Conservation (phyloP, 2,797 vertebrate species). For the Aulostomus chinensis region DNA sequence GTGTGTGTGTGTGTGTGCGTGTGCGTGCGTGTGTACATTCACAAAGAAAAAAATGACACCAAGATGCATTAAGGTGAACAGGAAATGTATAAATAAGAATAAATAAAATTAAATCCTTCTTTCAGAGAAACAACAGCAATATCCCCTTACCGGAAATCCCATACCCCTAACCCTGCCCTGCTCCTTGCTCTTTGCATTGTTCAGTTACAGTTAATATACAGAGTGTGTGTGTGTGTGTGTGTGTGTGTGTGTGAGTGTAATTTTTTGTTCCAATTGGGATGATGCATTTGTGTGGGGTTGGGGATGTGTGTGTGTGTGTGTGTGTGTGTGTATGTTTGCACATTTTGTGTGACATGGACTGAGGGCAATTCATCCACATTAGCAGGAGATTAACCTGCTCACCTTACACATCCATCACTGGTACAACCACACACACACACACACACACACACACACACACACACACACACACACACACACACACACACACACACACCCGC, state of each 20-base stretch:
- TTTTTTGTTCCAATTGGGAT: constrained; percentile 24
- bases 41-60: constrained; percentile 4
- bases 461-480: not conserved
- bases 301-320: constrained; percentile 10
- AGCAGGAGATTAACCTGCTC: constrained; percentile 75
- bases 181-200: constrained; percentile 10
- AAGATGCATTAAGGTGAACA: not conserved
- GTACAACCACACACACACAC: constrained; percentile 9
- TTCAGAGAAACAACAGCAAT: constrained; percentile 9
- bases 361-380: constrained; percentile 76
- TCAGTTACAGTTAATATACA: constrained; percentile 33
- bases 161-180: constrained; percentile 45
- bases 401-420: constrained; percentile 73
- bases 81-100: not conserved
- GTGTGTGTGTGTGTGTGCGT: constrained; percentile 2
- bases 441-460: too few species aligned
- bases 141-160: constrained; percentile 5
- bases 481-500: not conserved
- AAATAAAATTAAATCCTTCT: not conserved
- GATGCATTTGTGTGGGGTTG: constrained; percentile 28
- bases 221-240: not conserved
- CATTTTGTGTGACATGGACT: constrained; percentile 53
- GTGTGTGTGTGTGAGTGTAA: constrained; percentile 17
- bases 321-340: constrained; percentile 24
- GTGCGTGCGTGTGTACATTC: constrained; percentile 3